phyloP scores from a whole-genome alignment of 2,113 vertebrate genomes.

The Hemicordylus capensis region DNA sequence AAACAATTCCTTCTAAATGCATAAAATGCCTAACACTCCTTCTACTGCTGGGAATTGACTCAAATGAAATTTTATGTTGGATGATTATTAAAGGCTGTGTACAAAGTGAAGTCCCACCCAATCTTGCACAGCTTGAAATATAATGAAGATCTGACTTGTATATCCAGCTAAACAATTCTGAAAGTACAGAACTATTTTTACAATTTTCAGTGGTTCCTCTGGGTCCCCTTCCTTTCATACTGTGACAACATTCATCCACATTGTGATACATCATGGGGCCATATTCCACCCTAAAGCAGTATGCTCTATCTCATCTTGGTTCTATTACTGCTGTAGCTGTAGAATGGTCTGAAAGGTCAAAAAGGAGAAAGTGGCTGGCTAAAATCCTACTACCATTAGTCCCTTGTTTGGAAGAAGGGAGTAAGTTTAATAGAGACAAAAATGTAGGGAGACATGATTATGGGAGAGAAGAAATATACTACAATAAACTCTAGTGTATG shows the following conservation, averaged over 20 bases:
- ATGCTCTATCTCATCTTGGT: background rate
- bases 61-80: slow-evolving; percentile 43
- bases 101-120: slow-evolving; percentile 20
- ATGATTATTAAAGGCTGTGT: slow-evolving; percentile 53
- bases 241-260: background rate
- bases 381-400: background rate
- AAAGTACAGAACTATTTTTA: background rate
- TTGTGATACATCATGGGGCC: background rate
- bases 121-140: slow-evolving; percentile 12
- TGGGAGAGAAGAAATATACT: background rate
- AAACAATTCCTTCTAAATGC: slow-evolving; percentile 59
- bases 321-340: background rate
- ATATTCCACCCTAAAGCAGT: background rate
- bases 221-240: background rate
- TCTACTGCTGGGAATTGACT: slow-evolving; percentile 35
- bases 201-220: background rate
- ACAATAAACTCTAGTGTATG: background rate
- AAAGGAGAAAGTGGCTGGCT: background rate
- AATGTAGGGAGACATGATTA: background rate
- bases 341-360: background rate
- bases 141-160: background rate
- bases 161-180: background rate
- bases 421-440: background rate
- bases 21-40: slow-evolving; percentile 44
- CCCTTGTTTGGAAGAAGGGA: background rate